phyloP scores from a whole-genome alignment of 2,888 invertebrate species.

The Cephus nigrinus region DNA sequence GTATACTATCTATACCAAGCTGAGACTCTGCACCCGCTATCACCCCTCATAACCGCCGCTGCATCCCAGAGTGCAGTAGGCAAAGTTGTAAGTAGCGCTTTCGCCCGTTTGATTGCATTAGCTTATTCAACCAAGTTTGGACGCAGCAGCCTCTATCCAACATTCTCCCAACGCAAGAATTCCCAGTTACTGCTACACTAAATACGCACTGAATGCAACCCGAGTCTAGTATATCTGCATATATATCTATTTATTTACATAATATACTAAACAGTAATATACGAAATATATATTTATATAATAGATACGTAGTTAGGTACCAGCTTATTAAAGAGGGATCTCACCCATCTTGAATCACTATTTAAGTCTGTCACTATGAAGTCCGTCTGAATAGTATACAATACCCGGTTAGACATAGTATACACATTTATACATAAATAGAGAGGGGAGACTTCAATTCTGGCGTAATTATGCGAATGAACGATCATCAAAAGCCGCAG shows the following conservation, averaged over 20 bases:
- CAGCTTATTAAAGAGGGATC: neutral
- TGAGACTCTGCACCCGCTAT: slow-evolving; percentile 1
- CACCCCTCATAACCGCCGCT: slow-evolving; percentile 2
- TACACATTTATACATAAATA: neutral
- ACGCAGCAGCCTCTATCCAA: slow-evolving; percentile 24
- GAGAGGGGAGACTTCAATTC: neutral
- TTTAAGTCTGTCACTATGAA: neutral
- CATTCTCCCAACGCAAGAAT: slow-evolving; percentile 26
- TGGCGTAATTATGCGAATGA: slow-evolving; percentile 1
- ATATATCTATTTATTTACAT: neutral
- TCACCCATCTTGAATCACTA: neutral
- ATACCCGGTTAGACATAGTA: neutral
- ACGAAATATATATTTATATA: neutral
- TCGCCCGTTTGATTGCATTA: slow-evolving; percentile 52
- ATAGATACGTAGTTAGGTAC: neutral
- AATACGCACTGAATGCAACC: slow-evolving; percentile 25
- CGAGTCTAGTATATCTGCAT: neutral
- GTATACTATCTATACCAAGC: neutral
- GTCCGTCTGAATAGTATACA: neutral
- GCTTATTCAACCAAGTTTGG: slow-evolving; percentile 45
- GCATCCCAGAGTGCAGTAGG: slow-evolving; percentile 27
- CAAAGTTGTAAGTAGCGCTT: slow-evolving; percentile 52
- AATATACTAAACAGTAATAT: neutral
- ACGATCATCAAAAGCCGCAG: neutral
- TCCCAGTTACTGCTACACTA: slow-evolving; percentile 12